Evolutionary conservation across 2,797 vertebrate species (phyloP).

Genomic region (Philypnodon macrostomus): DNA sequence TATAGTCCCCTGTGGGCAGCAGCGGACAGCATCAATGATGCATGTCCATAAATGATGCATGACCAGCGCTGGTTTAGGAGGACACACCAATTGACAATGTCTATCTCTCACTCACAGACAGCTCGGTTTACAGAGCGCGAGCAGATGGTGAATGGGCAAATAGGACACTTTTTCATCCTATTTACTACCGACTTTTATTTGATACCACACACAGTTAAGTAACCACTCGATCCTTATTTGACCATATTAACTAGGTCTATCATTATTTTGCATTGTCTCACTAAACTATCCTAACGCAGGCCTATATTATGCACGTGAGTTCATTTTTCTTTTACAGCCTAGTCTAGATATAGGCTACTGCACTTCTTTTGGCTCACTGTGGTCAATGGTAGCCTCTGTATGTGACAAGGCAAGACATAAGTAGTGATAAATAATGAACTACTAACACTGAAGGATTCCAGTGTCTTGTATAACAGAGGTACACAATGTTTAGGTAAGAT

Average conservation of each 20-base stretch:
- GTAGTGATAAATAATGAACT: slow-evolving; percentile 7
- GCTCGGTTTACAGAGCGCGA: slow-evolving; percentile 61
- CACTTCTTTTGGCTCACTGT: background rate
- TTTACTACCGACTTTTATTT: no score
- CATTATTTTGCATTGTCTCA: no score
- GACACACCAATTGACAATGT: slow-evolving; percentile 38
- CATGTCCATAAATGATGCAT: slow-evolving; percentile 75
- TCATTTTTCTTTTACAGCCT: no score
- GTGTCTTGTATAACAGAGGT: background rate
- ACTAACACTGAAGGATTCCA: background rate
- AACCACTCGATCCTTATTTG: no score
- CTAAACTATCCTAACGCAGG: no score
- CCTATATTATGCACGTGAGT: no score
- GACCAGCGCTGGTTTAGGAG: slow-evolving; percentile 49
- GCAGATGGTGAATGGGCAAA: slow-evolving; percentile 42
- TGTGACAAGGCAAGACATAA: slow-evolving; percentile 9
- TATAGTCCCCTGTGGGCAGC: slow-evolving; percentile 4
- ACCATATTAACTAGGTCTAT: no score
- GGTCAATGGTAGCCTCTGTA: background rate
- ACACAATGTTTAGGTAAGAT: background rate
- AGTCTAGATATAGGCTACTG: no score
- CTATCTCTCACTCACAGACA: slow-evolving; percentile 29
- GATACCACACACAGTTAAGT: no score
- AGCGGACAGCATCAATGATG: slow-evolving; percentile 67
- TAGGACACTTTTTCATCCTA: no score